Evolutionary conservation across 2,888 invertebrate species (phyloP), one percentile per base, ranked within the genome.

Genomic region (Chloroclysta siterata): DNA sequence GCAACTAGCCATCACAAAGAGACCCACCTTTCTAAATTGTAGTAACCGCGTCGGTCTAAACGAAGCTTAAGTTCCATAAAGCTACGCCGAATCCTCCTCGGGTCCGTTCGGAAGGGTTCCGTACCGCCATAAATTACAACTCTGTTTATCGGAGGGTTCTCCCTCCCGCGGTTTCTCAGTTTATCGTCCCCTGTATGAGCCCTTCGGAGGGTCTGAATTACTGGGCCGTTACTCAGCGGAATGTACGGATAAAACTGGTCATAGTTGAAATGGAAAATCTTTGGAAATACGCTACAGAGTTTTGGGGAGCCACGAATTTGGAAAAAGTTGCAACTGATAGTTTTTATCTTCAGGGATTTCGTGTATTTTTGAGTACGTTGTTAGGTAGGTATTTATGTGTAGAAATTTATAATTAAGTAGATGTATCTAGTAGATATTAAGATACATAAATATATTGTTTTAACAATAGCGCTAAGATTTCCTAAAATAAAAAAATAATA

Each of bases 121-220:
- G 79, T 84, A 87, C 90, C 88, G 60, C 60, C 89, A 90, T 92
- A 92, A 92, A 92, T 92, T 89, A 91, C 88, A 76, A 81, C 84
- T 84, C 89, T 89, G 91, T 90, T 92, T 90, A 89, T 89, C 89
- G 84, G 81, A 77, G 84, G 84, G 83, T 46, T 60, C 60, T 60
- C 88, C 90, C 93, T 89, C 89, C 85, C 84, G 89, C 77, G 90
- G 91, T 90, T 90, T 90, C 86, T 82, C 88, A 91, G 90, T 91
- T 92, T 90, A 90, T 89, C 89, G 88, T 85, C 89, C 89, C 89
- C 66, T 75, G 83, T 81, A 86, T 84, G 81, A 82, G 85, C 81
- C 83, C 83, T 79, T 80, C 83, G 79, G 75, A 80, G 83, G 82
- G 83, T 80, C 80, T 87, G 85, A 86, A 87, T 87, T 86, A 87